Conservation (phyloP, 2,888 invertebrate genomes). For the Sarcophaga carnaria region DNA sequence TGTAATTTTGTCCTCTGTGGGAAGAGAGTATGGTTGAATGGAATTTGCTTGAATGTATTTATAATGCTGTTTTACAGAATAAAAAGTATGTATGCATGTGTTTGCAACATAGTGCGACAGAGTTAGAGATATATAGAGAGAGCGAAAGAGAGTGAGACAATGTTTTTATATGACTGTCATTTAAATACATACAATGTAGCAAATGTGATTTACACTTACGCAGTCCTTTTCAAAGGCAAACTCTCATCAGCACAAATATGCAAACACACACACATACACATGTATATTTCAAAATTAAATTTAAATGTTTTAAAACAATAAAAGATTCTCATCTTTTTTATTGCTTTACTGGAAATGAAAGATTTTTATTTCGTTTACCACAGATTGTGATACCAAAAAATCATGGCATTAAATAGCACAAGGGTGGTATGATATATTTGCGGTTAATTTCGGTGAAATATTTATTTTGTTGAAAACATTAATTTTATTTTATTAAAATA, state of each 20-base stretch:
- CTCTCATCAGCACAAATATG: neutral
- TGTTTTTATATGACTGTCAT: neutral
- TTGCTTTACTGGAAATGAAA: no score
- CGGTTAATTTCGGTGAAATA: no score
- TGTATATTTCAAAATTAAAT: neutral
- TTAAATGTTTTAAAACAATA: neutral
- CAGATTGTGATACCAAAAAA: no score
- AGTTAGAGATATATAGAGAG: neutral
- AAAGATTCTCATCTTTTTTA: no score
- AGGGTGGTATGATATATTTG: no score
- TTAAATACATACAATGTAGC: neutral
- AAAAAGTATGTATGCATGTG: neutral
- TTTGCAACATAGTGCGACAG: neutral
- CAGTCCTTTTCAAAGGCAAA: neutral
- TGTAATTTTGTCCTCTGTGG: no score
- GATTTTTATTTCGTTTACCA: no score
- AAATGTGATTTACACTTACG: conserved; percentile 21
- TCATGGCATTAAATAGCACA: no score
- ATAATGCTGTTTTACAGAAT: neutral
- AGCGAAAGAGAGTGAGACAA: neutral
- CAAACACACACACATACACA: neutral
- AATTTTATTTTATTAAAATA: no score
- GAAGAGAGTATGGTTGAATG: no score
- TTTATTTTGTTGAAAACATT: no score
- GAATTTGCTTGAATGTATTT: no score